Evolutionary conservation across 64 coral and sea anemone species (phyloP).

Genomic region (Trachythela sp.): DNA sequence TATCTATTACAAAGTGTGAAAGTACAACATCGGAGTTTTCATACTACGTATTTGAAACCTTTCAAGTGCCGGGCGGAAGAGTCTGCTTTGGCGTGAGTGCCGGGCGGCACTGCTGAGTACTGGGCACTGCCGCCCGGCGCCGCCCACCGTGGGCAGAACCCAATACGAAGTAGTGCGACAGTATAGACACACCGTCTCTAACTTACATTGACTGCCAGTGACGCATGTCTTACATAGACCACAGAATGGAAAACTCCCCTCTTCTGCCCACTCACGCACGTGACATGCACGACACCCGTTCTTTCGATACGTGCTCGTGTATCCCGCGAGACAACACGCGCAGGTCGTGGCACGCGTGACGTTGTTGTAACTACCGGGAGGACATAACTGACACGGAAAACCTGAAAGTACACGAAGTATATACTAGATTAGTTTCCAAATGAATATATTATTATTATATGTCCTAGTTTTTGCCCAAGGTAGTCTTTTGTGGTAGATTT

Average conservation of each 20-base stretch:
- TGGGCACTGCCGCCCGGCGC: no score
- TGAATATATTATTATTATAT: no score
- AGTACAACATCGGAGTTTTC: no score
- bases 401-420: conserved; percentile 1
- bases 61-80: no score
- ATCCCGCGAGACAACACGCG: conserved; percentile 39
- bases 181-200: not conserved
- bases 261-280: conserved; percentile 47
- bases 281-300: conserved; percentile 52
- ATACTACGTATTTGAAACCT: no score
- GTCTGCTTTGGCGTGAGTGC: no score
- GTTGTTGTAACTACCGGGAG: conserved; percentile 56
- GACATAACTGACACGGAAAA: conserved; percentile 56
- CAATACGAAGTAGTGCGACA: no score
- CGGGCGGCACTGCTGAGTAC: no score
- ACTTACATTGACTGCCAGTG: conserved; percentile 34
- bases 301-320: conserved; percentile 62
- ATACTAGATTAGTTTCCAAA: not conserved
- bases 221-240: conserved; percentile 41
- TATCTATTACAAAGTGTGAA: no score
- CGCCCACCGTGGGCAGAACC: no score
- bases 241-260: conserved; percentile 43
- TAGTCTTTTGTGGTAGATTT: no score
- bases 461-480: no score
- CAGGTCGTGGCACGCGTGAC: conserved; percentile 36